Base-by-base conservation (phyloP, 2,888 invertebrate genomes). In the Troides oblongomaculatus region DNA sequence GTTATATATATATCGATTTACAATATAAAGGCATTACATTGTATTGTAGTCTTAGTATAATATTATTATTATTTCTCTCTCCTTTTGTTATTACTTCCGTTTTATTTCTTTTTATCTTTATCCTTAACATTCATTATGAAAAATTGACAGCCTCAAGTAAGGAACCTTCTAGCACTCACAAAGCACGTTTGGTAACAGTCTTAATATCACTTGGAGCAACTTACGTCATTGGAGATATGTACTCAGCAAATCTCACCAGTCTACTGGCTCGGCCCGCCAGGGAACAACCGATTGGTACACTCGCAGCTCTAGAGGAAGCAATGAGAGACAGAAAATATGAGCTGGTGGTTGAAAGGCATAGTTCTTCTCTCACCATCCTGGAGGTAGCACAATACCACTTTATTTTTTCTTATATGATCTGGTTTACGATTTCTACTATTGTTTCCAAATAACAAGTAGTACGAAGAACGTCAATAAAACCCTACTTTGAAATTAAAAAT, bases 181-280 rank as follows among this genome's bases (percentile, higher is more conserved):
- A 95, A 76, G 94, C 95, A 0, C 93, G 96, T 63, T 93, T 96
- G 61, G 93, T 96, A n/a, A 93, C 94, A 18, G 94, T 95, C 43
- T 85, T 96, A 4, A 93, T 96, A 62, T 95, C 95, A 65, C 91
- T 96, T n/a, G 95, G 95, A 43, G 95, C 95, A 1, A 96, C 96
- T 0, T 96, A 96, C 81, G 96, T 96, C 6, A 94, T 96, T 64
- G 95, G 95, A 0, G 96, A 96, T 82, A 95, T 96, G 93, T 96
- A 96, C 81, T 96, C 96, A 0, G 96, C 96, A 0, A 96, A 96
- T 83, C 84, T 96, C 72, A 96, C 96, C 14, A 96, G 96, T 4
- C 88, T 96, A 36, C 91, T 96, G 70, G 96, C 96, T 0, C 92
- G 94, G 64, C 96, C 96, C 3, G 95, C 95, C 0, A 92, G 95